Percentiles rank a stretch among this genome's conserved stretches.
Conservation (phyloP, 2,113 vertebrate genomes). For the Drymodes brunneopygia region DNA sequence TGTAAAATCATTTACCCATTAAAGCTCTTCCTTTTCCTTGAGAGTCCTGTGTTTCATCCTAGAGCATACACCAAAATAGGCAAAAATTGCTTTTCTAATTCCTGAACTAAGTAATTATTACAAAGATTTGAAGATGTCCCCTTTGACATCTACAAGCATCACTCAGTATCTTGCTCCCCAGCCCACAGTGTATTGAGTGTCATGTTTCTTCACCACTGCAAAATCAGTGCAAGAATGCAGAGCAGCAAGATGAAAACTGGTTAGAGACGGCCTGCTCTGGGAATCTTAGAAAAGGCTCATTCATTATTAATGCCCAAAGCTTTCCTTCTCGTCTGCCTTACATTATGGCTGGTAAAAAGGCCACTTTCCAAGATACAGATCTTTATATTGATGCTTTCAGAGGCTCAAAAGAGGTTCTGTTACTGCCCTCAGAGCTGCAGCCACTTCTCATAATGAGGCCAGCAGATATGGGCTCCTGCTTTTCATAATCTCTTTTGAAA, state of each 20-base stretch:
- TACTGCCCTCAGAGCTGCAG: conserved; percentile 20
- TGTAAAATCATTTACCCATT: neutral
- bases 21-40: neutral
- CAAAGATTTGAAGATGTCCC: neutral
- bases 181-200: neutral
- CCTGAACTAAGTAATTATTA: neutral
- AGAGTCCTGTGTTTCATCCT: neutral
- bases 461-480: neutral
- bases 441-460: neutral
- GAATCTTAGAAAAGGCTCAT: conserved; percentile 43
- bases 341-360: conserved; percentile 43
- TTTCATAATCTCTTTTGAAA: neutral
- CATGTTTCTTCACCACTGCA: neutral
- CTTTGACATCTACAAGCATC: neutral
- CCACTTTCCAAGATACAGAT: conserved; percentile 55
- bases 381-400: conserved; percentile 61
- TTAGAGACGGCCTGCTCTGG: neutral
- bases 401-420: conserved; percentile 27
- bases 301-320: conserved; percentile 55
- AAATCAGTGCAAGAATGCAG: conserved; percentile 24
- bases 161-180: neutral
- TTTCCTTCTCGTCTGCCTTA: conserved; percentile 15
- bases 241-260: neutral
- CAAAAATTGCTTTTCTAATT: neutral
- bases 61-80: neutral